Percentiles rank a stretch among this genome's conserved stretches.
phyloP scores from a whole-genome alignment of 2,888 invertebrate species.

The Incurvaria masculella region DNA sequence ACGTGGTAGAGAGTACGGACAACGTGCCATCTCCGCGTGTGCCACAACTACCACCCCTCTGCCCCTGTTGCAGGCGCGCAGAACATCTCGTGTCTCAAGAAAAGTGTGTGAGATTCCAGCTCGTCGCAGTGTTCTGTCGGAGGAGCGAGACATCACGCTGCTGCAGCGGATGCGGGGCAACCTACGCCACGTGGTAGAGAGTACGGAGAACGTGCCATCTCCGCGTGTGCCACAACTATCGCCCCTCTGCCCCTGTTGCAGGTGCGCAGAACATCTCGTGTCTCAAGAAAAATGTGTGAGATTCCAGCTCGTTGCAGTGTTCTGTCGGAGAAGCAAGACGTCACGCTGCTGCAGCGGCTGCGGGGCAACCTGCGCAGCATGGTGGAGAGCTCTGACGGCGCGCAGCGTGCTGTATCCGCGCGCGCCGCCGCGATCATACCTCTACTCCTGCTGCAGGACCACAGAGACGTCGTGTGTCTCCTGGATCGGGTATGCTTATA shows the following conservation, averaged over 20 bases:
- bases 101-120: too few species aligned
- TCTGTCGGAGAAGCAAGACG: too few species aligned
- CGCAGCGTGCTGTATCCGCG: constrained; percentile 38
- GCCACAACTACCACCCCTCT: background rate
- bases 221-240: constrained; percentile 11
- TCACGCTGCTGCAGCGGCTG: constrained; percentile 35
- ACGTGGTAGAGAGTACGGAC: background rate
- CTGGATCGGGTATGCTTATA: constrained; percentile 38
- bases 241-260: background rate
- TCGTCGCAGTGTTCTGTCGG: too few species aligned
- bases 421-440: constrained; percentile 38
- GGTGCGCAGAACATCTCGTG: too few species aligned
- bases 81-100: too few species aligned
- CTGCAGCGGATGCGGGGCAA: constrained; percentile 36
- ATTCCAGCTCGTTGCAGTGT: too few species aligned
- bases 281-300: too few species aligned
- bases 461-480: constrained; percentile 40
- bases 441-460: constrained; percentile 36
- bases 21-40: background rate
- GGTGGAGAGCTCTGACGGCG: constrained; percentile 30
- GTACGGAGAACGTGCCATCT: constrained; percentile 37
- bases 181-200: constrained; percentile 31
- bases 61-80: too few species aligned
- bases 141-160: constrained; percentile 35
- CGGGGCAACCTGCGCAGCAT: constrained; percentile 33